Evolutionary conservation across 2,797 vertebrate genomes (phyloP).

Genomic region (Emys orbicularis): DNA sequence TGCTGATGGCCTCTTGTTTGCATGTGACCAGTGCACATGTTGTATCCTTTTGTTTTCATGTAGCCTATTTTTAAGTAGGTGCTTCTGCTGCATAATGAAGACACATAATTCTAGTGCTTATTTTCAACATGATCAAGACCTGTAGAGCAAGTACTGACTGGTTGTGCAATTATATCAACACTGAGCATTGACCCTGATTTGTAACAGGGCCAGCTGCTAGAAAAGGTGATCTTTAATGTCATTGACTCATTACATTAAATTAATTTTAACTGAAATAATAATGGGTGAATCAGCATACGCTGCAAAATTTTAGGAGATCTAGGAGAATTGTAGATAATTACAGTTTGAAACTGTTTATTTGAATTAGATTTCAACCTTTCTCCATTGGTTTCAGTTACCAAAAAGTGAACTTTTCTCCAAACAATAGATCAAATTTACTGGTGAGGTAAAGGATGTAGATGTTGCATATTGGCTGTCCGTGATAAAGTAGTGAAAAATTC

Average conservation of each 20-base stretch:
- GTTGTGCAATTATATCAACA: conserved; percentile 14
- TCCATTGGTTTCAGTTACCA: background rate
- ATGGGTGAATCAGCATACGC: conserved; percentile 34
- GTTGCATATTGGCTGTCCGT: background rate
- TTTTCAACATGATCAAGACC: conserved; percentile 17
- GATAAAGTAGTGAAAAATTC: background rate
- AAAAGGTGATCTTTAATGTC: conserved; percentile 39
- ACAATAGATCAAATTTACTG: background rate
- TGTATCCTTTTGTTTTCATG: background rate
- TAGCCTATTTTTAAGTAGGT: background rate
- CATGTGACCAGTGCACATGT: background rate
- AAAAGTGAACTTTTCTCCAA: background rate
- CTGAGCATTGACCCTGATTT: conserved; percentile 51
- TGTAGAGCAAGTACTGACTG: background rate
- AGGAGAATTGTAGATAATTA: conserved; percentile 26
- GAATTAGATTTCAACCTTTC: background rate
- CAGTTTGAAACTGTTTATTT: conserved; percentile 24
- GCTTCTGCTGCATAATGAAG: conserved; percentile 3
- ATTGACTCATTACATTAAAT: conserved; percentile 55
- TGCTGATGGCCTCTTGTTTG: background rate
- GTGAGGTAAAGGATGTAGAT: background rate
- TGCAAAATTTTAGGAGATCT: conserved; percentile 32
- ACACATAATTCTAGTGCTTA: background rate
- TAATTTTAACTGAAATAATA: conserved; percentile 53
- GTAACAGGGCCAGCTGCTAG: conserved; percentile 27